Evolutionary conservation across 2,113 vertebrate species (phyloP).

Genomic region (Ciconia stormi): DNA sequence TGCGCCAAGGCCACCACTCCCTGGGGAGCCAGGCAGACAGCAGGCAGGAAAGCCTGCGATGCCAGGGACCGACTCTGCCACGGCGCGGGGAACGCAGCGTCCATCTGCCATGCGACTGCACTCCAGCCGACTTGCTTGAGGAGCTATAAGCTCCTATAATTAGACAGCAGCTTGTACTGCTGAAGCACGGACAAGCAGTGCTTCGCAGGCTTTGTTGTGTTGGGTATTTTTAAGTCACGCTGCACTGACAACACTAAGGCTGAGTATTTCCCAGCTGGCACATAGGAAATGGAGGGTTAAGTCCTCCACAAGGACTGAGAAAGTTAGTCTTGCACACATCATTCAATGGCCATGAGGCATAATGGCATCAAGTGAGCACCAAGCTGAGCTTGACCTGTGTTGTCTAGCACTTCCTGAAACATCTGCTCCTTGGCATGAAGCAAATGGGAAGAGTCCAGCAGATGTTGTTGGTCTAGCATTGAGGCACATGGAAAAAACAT

Average conservation of each 20-base stretch:
- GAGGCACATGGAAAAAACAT: not conserved
- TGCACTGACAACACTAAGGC: not conserved
- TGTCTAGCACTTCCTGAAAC: not conserved
- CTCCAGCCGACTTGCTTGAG: fast-evolving
- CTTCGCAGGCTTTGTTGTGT: not conserved
- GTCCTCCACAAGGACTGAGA: not conserved
- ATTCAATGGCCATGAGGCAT: fast-evolving
- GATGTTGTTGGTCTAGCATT: not conserved
- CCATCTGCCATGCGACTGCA: fast-evolving
- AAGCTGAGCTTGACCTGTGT: not conserved
- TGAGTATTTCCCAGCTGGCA: not conserved
- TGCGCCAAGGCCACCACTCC: not conserved
- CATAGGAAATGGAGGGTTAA: not conserved
- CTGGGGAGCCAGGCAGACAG: not conserved
- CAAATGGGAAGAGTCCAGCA: not conserved
- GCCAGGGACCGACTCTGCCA: not conserved
- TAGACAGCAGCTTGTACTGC: not conserved
- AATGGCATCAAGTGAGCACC: not conserved
- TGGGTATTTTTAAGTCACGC: not conserved
- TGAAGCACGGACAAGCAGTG: not conserved
- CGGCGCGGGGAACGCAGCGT: fast-evolving
- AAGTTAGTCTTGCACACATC: fast-evolving
- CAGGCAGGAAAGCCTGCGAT: not conserved
- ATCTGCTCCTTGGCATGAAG: not conserved
- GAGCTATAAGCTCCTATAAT: not conserved